Conservation (phyloP, 1,140 invertebrate genomes). For the Trichoplusia ni region DNA sequence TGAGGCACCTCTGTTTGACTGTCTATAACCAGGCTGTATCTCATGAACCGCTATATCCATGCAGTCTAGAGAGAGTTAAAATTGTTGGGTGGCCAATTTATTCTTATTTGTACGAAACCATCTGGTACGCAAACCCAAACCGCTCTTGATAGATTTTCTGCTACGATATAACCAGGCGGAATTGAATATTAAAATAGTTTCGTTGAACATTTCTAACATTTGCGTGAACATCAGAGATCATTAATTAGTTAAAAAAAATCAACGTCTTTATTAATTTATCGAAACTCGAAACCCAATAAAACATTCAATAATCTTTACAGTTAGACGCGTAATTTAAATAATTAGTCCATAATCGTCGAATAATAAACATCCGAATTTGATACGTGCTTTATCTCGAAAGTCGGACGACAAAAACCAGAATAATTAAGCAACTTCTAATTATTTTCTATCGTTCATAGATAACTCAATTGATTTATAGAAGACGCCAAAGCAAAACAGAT, state of each 20-base stretch:
- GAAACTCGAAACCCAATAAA: slow-evolving; percentile 7
- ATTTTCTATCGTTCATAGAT: slow-evolving; percentile 71
- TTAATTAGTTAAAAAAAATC: background rate
- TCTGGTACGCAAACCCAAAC: too few species aligned
- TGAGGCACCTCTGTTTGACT: too few species aligned
- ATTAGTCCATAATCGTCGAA: slow-evolving; percentile 21
- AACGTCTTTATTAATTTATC: slow-evolving; percentile 13
- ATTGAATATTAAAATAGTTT: too few species aligned
- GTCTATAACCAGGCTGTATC: too few species aligned
- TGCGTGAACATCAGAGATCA: too few species aligned
- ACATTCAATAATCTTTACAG: slow-evolving; percentile 11
- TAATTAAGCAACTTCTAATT: slow-evolving; percentile 77
- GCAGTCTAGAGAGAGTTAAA: too few species aligned
- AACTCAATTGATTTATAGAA: slow-evolving; percentile 70
- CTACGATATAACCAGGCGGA: too few species aligned
- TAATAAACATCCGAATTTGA: slow-evolving; percentile 28
- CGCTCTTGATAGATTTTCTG: too few species aligned
- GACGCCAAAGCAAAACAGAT: slow-evolving; percentile 54
- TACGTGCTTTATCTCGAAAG: slow-evolving; percentile 21
- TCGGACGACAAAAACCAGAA: slow-evolving; percentile 45
- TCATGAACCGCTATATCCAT: too few species aligned
- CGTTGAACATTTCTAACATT: too few species aligned
- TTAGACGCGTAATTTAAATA: slow-evolving; percentile 16
- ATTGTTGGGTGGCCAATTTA: too few species aligned
- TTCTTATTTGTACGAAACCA: too few species aligned